Evolutionary conservation across 2,113 vertebrate species (phyloP).

Genomic region (Chionis minor): DNA sequence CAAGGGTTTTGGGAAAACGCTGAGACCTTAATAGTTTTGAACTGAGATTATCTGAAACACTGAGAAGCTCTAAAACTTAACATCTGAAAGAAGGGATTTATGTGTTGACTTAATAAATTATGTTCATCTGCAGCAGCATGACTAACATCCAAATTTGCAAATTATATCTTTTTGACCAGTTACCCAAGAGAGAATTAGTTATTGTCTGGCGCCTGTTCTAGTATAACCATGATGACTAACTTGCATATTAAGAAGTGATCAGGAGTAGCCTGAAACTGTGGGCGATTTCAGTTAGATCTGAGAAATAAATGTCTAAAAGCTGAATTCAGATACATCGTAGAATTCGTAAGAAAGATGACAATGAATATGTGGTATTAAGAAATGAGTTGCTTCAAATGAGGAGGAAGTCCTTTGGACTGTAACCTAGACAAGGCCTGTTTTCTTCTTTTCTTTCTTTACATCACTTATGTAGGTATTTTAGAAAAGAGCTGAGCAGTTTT

Average conservation of each 20-base stretch:
- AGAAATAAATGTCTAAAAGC: background rate
- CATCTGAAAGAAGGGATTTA: background rate
- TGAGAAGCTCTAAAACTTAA: background rate
- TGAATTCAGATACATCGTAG: background rate
- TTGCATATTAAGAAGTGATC: background rate
- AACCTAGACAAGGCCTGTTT: background rate
- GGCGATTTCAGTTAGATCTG: background rate
- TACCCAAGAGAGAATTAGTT: background rate
- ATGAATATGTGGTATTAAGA: background rate
- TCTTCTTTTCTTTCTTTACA: background rate
- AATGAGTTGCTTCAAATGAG: background rate
- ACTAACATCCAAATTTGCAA: background rate
- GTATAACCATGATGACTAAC: background rate
- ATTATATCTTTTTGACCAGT: background rate
- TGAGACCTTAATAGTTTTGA: background rate
- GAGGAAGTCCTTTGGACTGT: background rate
- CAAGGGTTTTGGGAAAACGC: background rate
- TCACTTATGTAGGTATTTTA: background rate
- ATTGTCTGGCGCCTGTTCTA: background rate
- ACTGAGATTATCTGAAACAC: background rate
- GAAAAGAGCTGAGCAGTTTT: background rate
- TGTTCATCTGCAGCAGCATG: background rate
- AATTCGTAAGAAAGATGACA: background rate
- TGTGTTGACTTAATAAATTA: background rate
- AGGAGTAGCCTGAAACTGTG: background rate